phyloP scores from a whole-genome alignment of 2,888 invertebrate genomes.

The Dynastes tityus region DNA sequence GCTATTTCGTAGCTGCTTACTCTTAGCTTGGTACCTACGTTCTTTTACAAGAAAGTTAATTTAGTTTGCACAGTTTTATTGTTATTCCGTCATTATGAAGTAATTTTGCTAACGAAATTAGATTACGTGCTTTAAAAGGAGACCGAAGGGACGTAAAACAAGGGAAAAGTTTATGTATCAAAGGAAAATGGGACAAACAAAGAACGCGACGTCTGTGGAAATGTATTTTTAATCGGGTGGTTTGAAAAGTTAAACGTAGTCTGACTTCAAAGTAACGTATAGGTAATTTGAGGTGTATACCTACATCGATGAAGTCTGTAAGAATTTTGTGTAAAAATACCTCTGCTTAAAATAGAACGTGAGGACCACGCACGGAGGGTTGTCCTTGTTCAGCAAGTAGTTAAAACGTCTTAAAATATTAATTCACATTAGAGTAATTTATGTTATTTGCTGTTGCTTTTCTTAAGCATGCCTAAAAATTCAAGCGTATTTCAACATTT shows the following conservation, averaged over 20 bases:
- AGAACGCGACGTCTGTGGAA: background rate
- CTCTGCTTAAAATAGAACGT: slow-evolving; percentile 17
- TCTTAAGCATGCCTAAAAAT: too few relatives aligned
- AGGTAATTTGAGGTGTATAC: slow-evolving; percentile 15
- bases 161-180: background rate
- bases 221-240: slow-evolving; percentile 15
- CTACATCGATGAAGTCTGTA: background rate
- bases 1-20: slow-evolving; percentile 2
- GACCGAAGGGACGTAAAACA: background rate
- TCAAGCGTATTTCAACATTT: too few relatives aligned
- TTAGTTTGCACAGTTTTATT: slow-evolving; percentile 28
- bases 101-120: slow-evolving; percentile 41
- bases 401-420: too few relatives aligned
- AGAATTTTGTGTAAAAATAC: slow-evolving; percentile 14
- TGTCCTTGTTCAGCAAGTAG: background rate
- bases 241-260: slow-evolving; percentile 21
- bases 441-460: too few relatives aligned
- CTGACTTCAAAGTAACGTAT: slow-evolving; percentile 23
- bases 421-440: too few relatives aligned
- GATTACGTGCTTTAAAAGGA: background rate
- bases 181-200: slow-evolving; percentile 21
- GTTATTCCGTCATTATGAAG: slow-evolving; percentile 34
- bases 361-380: background rate
- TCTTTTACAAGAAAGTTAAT: slow-evolving; percentile 37
- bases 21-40: slow-evolving; percentile 2